A percentile compares a stretch with the other conserved stretches of the same genome.
Conservation (phyloP, 2,888 invertebrate species). For the Epirrhoe alternata region DNA sequence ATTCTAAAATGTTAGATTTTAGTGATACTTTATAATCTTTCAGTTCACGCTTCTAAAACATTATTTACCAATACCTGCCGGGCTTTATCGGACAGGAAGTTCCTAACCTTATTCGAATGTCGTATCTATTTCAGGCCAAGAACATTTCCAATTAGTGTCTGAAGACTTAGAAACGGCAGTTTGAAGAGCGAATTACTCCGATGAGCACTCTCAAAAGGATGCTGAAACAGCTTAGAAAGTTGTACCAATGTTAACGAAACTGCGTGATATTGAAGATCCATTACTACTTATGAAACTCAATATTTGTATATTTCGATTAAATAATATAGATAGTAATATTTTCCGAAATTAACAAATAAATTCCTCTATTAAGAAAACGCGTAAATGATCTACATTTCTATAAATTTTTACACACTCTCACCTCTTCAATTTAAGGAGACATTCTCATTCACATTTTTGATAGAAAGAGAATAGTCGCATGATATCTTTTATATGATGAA, state of each 20-base stretch:
- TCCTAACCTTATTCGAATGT: conserved; percentile 24
- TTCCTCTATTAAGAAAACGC: conserved; percentile 4
- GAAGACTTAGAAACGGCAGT: conserved; percentile 82
- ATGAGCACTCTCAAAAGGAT: conserved; percentile 9
- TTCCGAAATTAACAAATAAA: conserved; percentile 13
- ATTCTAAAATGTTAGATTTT: not conserved
- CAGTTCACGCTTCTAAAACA: not conserved
- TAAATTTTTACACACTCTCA: conserved; percentile 4
- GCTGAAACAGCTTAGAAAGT: conserved; percentile 6
- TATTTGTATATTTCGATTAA: conserved; percentile 23
- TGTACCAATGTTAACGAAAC: conserved; percentile 11
- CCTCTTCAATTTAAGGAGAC: conserved; percentile 8
- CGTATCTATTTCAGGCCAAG: conserved; percentile 75
- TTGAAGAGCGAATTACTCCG: conserved; percentile 53
- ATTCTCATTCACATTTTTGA: conserved; percentile 16
- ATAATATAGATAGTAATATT: conserved; percentile 13
- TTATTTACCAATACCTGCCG: not conserved
- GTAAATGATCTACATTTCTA: conserved; percentile 11
- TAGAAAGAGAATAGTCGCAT: conserved; percentile 5
- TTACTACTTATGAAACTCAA: conserved; percentile 16
- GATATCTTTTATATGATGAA: conserved; percentile 19
- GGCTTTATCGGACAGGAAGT: conserved; percentile 5
- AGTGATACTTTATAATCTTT: not conserved
- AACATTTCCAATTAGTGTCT: conserved; percentile 82
- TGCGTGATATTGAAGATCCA: conserved; percentile 13